These are phyloP conservation scores for Ceratina australensis DNA, from an alignment of 1,140 invertebrate species.

Conservation along the genomic window DNA sequence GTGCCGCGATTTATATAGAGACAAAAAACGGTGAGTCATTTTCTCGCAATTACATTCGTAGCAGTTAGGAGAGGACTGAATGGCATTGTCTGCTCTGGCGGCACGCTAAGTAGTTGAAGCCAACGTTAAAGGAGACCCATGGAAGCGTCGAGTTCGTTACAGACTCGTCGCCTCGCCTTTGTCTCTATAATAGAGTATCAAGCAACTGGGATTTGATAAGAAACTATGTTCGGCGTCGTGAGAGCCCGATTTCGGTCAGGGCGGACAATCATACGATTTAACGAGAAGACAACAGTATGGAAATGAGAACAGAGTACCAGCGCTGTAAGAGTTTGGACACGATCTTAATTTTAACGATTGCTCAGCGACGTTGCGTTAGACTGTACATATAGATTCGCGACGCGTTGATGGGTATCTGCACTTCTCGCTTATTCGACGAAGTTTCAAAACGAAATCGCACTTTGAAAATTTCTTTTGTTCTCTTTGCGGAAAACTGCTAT, in stretches of 20 bases:
- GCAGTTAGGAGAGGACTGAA: conserved; percentile 37
- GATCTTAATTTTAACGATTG: conserved; percentile 34
- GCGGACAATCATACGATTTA: not conserved
- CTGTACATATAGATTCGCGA: not conserved
- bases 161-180: conserved; percentile 51
- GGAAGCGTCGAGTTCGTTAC: conserved; percentile 63
- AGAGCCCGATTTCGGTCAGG: conserved; percentile 7
- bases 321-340: too few species aligned
- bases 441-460: conserved; percentile 4
- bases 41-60: conserved; percentile 57
- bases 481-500: not conserved
- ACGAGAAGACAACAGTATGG: not conserved
- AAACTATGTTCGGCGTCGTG: conserved; percentile 15
- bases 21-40: conserved; percentile 29
- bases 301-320: not conserved
- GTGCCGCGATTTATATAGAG: not conserved
- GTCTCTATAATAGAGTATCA: conserved; percentile 64
- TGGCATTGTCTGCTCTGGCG: conserved; percentile 45
- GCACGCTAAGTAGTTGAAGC: conserved; percentile 41
- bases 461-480: conserved; percentile 1
- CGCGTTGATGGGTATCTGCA: not conserved
- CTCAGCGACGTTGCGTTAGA: not conserved
- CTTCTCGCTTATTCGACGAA: not conserved
- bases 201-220: conserved; percentile 58
- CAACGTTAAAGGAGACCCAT: conserved; percentile 50